These are phyloP conservation scores for Hippocampus barbouri DNA, from an alignment of 2,113 vertebrate genomes.

Conservation along the genomic window DNA sequence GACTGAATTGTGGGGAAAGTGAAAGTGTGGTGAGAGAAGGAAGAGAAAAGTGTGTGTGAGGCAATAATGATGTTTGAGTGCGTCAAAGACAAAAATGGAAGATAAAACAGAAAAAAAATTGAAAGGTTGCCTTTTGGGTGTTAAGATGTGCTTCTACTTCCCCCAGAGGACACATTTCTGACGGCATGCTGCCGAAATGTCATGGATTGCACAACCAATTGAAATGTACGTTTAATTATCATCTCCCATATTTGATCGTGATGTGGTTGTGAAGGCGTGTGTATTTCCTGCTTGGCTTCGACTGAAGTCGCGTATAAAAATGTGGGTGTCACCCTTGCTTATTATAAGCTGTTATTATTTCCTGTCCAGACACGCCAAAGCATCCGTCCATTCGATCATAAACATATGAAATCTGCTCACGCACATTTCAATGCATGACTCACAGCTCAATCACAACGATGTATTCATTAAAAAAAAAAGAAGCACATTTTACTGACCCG, in stretches of 20 bases:
- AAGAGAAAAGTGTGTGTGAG: slow-evolving; percentile 1
- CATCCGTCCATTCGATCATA: background rate
- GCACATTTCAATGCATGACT: background rate
- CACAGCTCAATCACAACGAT: background rate
- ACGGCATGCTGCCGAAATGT: background rate
- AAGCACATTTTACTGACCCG: background rate
- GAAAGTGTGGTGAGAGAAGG: background rate
- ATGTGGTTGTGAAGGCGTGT: background rate
- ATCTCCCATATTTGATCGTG: background rate
- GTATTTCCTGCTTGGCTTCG: background rate
- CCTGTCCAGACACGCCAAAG: background rate
- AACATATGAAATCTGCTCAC: background rate
- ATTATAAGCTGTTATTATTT: background rate
- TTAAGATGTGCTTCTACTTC: background rate
- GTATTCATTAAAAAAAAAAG: background rate
- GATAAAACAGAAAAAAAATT: slow-evolving; percentile 2
- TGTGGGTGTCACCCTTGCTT: background rate
- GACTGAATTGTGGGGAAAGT: background rate
- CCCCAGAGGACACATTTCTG: background rate
- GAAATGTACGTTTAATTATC: background rate
- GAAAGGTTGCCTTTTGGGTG: background rate
- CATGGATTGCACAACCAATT: background rate
- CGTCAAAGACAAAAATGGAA: background rate
- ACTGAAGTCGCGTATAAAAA: slow-evolving; percentile 2
- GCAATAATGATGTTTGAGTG: slow-evolving; percentile 17